Evolutionary conservation across 64 coral and sea anemone genomes (phyloP).

Genomic region (Montipora cactus): DNA sequence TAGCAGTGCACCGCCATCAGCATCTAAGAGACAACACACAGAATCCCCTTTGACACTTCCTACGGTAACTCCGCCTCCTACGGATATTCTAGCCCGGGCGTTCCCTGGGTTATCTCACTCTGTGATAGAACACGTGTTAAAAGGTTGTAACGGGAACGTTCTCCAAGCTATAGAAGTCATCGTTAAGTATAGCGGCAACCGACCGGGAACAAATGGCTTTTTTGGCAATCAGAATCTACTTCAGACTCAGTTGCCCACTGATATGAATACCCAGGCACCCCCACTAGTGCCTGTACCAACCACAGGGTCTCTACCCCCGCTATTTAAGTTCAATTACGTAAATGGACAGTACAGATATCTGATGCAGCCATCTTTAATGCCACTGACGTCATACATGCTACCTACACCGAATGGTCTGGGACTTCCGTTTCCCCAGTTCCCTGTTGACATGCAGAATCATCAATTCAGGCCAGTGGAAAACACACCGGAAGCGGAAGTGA

Average conservation of each 20-base stretch:
- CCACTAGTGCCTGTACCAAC: not conserved
- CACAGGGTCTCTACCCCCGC: slow-evolving; percentile 47
- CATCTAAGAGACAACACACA: slow-evolving; percentile 5
- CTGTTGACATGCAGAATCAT: slow-evolving; percentile 33
- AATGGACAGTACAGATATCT: slow-evolving; percentile 86
- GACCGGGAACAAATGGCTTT: not conserved
- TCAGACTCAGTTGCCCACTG: slow-evolving; percentile 10
- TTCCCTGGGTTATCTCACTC: slow-evolving; percentile 76
- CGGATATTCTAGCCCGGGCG: slow-evolving; percentile 76
- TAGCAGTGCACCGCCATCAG: not conserved
- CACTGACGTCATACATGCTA: slow-evolving; percentile 74
- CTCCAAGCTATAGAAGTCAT: slow-evolving; percentile 98
- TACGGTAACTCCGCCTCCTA: slow-evolving; percentile 35
- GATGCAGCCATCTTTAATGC: slow-evolving; percentile 83
- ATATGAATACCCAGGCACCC: slow-evolving; percentile 49
- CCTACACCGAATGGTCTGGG: slow-evolving; percentile 7
- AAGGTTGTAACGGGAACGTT: slow-evolving; percentile 93
- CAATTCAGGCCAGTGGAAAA: slow-evolving; percentile 27
- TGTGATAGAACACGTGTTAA: slow-evolving; percentile 80
- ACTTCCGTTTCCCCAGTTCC: slow-evolving; percentile 52
- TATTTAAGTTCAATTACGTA: slow-evolving; percentile 75
- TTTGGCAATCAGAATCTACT: slow-evolving; percentile 7
- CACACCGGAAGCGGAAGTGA: slow-evolving; percentile 28
- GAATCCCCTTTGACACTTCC: slow-evolving; percentile 29
- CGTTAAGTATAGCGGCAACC: slow-evolving; percentile 60